These are phyloP conservation scores for Puffinus mauretanicus DNA, from an alignment of 2,113 vertebrate species.

Conservation along the genomic window DNA sequence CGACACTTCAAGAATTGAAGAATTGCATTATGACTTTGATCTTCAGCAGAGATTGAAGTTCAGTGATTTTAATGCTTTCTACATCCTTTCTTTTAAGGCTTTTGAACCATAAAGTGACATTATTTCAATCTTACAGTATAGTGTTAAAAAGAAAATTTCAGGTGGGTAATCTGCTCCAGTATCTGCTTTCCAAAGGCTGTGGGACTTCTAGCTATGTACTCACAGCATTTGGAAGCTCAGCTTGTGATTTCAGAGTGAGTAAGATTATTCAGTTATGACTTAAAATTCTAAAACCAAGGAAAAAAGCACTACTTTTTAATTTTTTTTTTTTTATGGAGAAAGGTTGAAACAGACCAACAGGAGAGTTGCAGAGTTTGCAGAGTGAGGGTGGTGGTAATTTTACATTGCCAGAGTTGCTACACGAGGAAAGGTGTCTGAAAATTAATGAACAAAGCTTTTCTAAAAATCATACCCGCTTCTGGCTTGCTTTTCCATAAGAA, in stretches of 20 bases:
- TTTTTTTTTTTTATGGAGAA: background rate
- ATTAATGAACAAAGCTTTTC: background rate
- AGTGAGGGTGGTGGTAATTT: background rate
- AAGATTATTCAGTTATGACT: background rate
- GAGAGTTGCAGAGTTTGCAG: background rate
- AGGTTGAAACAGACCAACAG: background rate
- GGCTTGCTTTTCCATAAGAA: background rate
- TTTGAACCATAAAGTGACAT: background rate
- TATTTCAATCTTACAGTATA: background rate
- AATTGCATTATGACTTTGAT: rapidly evolving
- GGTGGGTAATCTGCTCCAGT: background rate
- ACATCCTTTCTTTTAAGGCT: background rate
- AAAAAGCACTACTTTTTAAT: background rate
- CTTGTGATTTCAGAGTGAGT: background rate
- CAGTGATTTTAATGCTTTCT: background rate
- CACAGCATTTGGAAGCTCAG: background rate
- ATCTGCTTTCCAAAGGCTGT: background rate
- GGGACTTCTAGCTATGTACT: background rate
- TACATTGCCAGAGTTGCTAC: background rate
- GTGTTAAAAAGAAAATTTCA: background rate
- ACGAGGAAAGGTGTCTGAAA: background rate
- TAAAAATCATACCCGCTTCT: background rate
- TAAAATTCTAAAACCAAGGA: background rate
- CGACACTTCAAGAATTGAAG: rapidly evolving
- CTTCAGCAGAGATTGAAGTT: background rate